Evolutionary conservation across 2,113 vertebrate genomes (phyloP).

Genomic region (Burhinus oedicnemus): DNA sequence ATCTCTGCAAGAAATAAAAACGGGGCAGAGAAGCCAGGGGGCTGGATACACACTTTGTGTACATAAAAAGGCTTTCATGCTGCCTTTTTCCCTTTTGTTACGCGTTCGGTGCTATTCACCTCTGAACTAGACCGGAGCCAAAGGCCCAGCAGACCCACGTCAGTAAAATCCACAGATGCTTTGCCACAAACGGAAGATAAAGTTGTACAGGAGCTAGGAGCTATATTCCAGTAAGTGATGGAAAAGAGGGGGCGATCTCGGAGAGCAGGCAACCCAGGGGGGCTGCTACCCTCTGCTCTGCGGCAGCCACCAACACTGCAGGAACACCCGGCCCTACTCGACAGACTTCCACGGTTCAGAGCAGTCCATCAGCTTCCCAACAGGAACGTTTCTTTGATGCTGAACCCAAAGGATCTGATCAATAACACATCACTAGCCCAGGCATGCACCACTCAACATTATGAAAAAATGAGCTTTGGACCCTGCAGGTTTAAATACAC

Average conservation of each 20-base stretch:
- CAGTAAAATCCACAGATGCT: background rate
- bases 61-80: background rate
- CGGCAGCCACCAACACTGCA: background rate
- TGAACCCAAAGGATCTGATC: background rate
- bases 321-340: background rate
- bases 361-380: background rate
- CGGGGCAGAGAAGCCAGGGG: background rate
- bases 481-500: background rate
- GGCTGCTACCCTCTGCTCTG: no score
- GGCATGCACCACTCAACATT: background rate
- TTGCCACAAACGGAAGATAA: background rate
- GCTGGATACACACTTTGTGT: background rate
- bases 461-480: background rate
- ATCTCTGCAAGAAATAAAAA: background rate
- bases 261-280: background rate
- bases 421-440: background rate
- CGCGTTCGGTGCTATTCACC: background rate
- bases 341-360: background rate
- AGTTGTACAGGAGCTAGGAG: background rate
- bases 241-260: fast-evolving
- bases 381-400: fast-evolving
- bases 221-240: background rate
- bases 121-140: background rate
- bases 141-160: background rate
- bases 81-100: background rate